These are phyloP conservation scores for Nephila pilipes DNA, from an alignment of 1,140 invertebrate genomes.

Conservation along the genomic window DNA sequence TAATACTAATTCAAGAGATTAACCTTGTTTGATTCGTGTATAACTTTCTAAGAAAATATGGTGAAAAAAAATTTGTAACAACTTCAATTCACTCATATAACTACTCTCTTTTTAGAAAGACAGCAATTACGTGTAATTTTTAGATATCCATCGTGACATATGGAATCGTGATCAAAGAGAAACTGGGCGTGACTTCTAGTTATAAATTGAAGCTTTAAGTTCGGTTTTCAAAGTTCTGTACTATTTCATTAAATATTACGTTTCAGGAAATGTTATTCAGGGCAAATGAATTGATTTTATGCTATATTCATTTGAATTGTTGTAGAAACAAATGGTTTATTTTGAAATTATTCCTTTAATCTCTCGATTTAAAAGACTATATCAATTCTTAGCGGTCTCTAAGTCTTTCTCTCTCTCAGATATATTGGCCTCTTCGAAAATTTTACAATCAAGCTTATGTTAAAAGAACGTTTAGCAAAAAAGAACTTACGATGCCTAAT, in stretches of 20 bases:
- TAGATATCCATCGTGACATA: background rate
- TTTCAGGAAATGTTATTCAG: no score
- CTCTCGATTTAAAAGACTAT: no score
- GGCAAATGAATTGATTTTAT: no score
- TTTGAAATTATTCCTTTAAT: no score
- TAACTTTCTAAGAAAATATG: background rate
- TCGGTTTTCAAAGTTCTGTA: background rate
- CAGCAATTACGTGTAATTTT: background rate
- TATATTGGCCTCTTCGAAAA: no score
- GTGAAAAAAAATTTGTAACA: background rate
- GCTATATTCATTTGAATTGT: no score
- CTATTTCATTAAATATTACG: background rate
- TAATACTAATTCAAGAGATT: background rate
- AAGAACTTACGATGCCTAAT: no score
- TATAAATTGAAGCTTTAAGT: background rate
- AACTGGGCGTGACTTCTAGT: background rate
- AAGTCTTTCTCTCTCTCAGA: no score
- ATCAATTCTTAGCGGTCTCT: no score
- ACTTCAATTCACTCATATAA: background rate
- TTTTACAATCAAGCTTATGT: no score
- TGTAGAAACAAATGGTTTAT: no score
- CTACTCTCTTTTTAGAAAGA: background rate
- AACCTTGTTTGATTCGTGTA: background rate
- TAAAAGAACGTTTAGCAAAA: no score
- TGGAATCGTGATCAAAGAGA: background rate